Percentiles rank a stretch among this genome's conserved stretches.
These are phyloP conservation scores for Bothrops jararaca DNA, from an alignment of 2,113 vertebrate genomes.

Conservation along the genomic window DNA sequence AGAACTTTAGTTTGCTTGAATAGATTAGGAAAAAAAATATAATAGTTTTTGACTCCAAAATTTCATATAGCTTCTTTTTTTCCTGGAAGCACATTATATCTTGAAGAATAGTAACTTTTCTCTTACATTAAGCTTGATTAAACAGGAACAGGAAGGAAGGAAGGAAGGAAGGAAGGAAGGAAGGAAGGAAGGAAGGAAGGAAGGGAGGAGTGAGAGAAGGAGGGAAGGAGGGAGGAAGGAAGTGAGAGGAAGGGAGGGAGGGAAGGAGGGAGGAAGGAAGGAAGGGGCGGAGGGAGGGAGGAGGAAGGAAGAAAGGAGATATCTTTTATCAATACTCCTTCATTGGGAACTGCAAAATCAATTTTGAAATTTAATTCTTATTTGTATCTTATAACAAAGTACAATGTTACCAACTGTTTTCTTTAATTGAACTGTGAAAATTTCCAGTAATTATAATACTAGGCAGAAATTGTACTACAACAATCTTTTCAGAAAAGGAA, in stretches of 20 bases:
- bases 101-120: neutral
- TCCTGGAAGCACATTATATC: neutral
- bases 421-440: neutral
- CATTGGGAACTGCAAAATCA: neutral
- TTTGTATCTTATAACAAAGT: neutral
- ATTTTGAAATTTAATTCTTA: neutral
- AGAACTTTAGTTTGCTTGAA: neutral
- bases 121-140: neutral
- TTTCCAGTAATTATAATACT: neutral
- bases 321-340: neutral
- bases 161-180: too few species aligned
- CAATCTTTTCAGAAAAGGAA: neutral
- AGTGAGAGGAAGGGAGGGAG: too few species aligned
- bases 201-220: too few species aligned
- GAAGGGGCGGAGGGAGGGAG: fast-evolving
- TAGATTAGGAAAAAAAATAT: neutral
- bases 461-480: neutral
- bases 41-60: constrained; percentile 19
- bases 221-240: too few species aligned
- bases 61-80: neutral
- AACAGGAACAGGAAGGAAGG: too few species aligned
- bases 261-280: neutral
- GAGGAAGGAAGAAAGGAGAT: neutral
- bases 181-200: too few species aligned
- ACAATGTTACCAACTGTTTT: neutral